These are phyloP conservation scores for Phaedon cochleariae DNA, from an alignment of 2,888 invertebrate species.

Conservation along the genomic window DNA sequence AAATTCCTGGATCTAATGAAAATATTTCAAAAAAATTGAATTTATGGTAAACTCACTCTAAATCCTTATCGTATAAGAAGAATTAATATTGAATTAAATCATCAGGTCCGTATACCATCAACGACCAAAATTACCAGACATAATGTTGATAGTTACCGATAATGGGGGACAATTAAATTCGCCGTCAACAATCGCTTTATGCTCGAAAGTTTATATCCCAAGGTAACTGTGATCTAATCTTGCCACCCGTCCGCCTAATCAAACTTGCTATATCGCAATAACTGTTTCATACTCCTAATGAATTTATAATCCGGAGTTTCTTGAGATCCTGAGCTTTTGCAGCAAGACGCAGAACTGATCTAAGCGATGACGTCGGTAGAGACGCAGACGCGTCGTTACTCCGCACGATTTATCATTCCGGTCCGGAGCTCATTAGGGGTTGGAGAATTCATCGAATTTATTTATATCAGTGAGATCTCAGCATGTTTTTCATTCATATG, in stretches of 20 bases:
- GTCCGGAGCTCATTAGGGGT: slow-evolving; percentile 61
- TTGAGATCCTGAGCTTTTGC: slow-evolving; percentile 46
- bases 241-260: slow-evolving; percentile 47
- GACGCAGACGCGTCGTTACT: slow-evolving; percentile 62
- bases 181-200: slow-evolving; percentile 47
- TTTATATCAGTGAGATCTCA: slow-evolving; percentile 7
- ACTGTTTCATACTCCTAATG: slow-evolving; percentile 56
- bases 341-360: slow-evolving; percentile 46
- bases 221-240: slow-evolving; percentile 59
- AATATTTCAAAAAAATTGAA: too few species aligned
- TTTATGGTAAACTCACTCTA: too few species aligned
- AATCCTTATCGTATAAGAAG: too few species aligned
- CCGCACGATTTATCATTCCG: slow-evolving; percentile 63
- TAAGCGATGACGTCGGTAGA: slow-evolving; percentile 57
- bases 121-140: slow-evolving; percentile 36
- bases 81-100: background rate
- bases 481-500: background rate
- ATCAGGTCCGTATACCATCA: slow-evolving; percentile 10
- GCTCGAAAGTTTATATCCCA: slow-evolving; percentile 55
- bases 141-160: slow-evolving; percentile 47
- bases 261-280: slow-evolving; percentile 54
- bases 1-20: too few species aligned
- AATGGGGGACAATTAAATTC: slow-evolving; percentile 51
- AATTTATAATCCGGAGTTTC: slow-evolving; percentile 55
- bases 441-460: slow-evolving; percentile 57